Evolutionary conservation across 2,888 invertebrate species (phyloP), one percentile per base, ranked within the genome.

Genomic region (Torymus aiolomorphi): DNA sequence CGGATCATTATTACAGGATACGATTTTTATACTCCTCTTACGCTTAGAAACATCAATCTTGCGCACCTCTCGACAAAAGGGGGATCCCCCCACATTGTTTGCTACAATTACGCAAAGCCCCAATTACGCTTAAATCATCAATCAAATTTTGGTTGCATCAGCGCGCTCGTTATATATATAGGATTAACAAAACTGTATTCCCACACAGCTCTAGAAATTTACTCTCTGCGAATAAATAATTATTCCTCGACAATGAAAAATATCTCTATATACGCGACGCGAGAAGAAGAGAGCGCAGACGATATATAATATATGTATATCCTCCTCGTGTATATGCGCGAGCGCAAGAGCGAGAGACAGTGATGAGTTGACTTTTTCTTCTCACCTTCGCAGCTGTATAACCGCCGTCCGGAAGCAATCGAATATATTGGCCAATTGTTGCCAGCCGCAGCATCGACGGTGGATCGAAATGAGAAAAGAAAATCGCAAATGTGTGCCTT

Each of bases 191-290:
- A 70, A 52, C 54, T 74, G 52, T 74, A 74, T 59, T 18, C 61
- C 49, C 31, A 31, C 31, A 31, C 31, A 31, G 14, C 71, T 61
- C 20, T 74, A 66, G 49, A 76, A 72, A 76, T 76, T 80, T 31
- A 31, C 3, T 20, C 20, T 20, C 20, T 1, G 31, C 31, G 31
- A 31, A 31, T 42, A 42, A 70, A 75, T 75, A 76, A 57, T 66
- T 79, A 76, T 76, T 80, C 79, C 80, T 79, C 67, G 66, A 20
- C 80, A 76, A 66, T 80, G 80, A 80, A 80, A 80, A 76, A 76
- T 80, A 80, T 71, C 54, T 67, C 14, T 59, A 59, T 59, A 18
- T 11, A 59, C 16, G 16, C 2, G n/a, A 12, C 66, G 77, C 49
- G 31, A 51, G 20, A 51, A 12, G n/a, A 4, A 59, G 11, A n/a